Base-by-base conservation (phyloP, 2,888 invertebrate genomes). In the Drosophila silvestris region DNA sequence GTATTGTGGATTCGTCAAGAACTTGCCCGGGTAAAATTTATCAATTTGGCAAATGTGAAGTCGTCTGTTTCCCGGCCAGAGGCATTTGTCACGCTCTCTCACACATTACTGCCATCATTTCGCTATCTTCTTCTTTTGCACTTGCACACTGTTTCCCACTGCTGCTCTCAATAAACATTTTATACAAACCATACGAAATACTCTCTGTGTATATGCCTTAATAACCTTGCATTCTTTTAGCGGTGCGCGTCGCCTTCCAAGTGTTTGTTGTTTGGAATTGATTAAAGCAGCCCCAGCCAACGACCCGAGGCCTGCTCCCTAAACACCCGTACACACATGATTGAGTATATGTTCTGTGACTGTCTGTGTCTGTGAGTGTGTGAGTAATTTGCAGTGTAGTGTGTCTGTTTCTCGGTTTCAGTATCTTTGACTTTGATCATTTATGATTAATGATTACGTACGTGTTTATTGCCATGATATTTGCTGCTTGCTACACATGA, bases 351-450 rank as follows among this genome's bases (percentile, higher is more conserved):
- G 39, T 51, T 26, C 16, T 63, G 39, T 53, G 64, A 37, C 66
- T 54, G 61, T 47, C 52, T 22, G 47, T 61, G 59, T 58, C 59
- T 39, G 52, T 22, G 44, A 12, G 60, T 64, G 54, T 65, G 53
- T 52, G 70, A 52, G 57, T 56, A 44, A 22, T 44, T 44, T 44
- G 44, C 26, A 47, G 26, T 47, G 47, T 61, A 32, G 59, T 64
- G 47, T 68, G 35, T 71, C 44, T 70, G 58, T 56, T 67, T 68
- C 64, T 72, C 66, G 67, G 54, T 74, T 57, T 68, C 59, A 75
- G 86, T 85, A 85, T 90, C 90, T 88, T 85, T 85, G 90, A 90
- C 90, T 85, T 85, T 90, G 90, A 90, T 83, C 90, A 79, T 68
- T 76, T 64, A 81, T 85, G 85, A 90, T 85, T 90, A 90, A 90